Percentiles rank a stretch among this genome's conserved stretches.
These are phyloP conservation scores for Spea hammondii DNA, from an alignment of 2,797 vertebrate species.

Conservation along the genomic window DNA sequence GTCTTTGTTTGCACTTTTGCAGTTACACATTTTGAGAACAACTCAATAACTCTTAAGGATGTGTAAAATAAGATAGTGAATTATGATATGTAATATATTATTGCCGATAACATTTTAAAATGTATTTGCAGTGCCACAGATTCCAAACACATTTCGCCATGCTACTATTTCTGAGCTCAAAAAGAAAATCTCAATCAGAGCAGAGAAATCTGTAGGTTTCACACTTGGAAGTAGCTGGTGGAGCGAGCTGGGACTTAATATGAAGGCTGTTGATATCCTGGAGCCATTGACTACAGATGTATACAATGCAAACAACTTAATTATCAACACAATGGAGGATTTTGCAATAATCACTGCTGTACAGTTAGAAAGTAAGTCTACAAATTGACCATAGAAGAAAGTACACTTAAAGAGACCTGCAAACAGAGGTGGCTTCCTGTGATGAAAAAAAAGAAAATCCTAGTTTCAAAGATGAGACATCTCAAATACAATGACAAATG, in stretches of 20 bases:
- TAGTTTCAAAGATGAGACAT: too few relatives aligned
- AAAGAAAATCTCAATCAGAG: conserved; percentile 56
- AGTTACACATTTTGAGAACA: too few relatives aligned
- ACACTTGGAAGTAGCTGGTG: conserved; percentile 52
- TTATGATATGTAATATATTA: neutral
- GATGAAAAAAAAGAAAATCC: too few relatives aligned
- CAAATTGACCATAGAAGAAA: too few relatives aligned
- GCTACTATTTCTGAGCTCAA: conserved; percentile 66
- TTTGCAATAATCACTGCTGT: conserved; percentile 44
- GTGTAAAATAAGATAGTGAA: too few relatives aligned
- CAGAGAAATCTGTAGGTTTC: conserved; percentile 47
- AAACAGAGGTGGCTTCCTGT: too few relatives aligned
- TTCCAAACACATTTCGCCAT: conserved; percentile 52
- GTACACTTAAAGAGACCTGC: too few relatives aligned
- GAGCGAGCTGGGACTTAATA: conserved; percentile 55
- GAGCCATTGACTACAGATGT: conserved; percentile 51
- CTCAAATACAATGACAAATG: too few relatives aligned
- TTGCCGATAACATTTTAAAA: too few relatives aligned
- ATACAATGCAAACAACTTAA: conserved; percentile 24
- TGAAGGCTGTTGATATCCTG: conserved; percentile 38
- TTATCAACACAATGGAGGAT: conserved; percentile 55
- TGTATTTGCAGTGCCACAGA: conserved; percentile 65
- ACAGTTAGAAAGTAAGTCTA: conserved; percentile 64
- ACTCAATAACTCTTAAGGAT: too few relatives aligned
- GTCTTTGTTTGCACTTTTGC: too few relatives aligned